Base-by-base conservation (phyloP, 2,888 invertebrate genomes). In the Carterocephalus palaemon region DNA sequence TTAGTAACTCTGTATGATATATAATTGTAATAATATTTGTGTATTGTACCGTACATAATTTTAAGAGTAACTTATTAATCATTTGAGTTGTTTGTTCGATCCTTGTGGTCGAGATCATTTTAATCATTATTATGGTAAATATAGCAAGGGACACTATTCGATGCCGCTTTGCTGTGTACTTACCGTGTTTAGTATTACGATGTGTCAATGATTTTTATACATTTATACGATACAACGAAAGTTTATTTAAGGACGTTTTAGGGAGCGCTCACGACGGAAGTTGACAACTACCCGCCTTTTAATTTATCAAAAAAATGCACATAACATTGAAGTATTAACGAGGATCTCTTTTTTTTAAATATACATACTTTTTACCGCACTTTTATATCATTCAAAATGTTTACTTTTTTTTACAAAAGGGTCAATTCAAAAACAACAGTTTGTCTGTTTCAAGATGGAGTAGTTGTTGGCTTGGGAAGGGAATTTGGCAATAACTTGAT, bases 161-260 rank as follows among this genome's bases (percentile, higher is more conserved):
- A 36, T 36, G 17, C 29, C 23, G 20, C 34, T 36, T 29, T n/a
- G 3, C 48, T 57, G 57, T 65, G 74, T 77, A 74, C 73, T 74
- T 78, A 75, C 64, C 55, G 64, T 20, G 20, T 52, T 62, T 73
- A 76, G 71, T 75, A 74, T 72, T 79, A 75, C 53, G 38, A 66
- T 45, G 70, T 67, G 71, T 76, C 73, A 73, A 75, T 70, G 73
- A 67, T 81, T 76, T 70, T 83, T 81, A 76, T 81, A 84, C 71
- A 76, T 75, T 79, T 78, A 72, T 82, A 83, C 81, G 76, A 81
- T 75, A 76, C 77, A 75, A 19, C 29, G 23, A 16, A 8, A 12
- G 38, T 13, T 19, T 20, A 12, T 29, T 19, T 28, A 33, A 16
- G 17, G 22, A 23, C 20, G 34, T 20, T 8, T 29, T 43, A 36